Base-by-base conservation (phyloP, 2,888 invertebrate genomes). In the Phalera bucephala region DNA sequence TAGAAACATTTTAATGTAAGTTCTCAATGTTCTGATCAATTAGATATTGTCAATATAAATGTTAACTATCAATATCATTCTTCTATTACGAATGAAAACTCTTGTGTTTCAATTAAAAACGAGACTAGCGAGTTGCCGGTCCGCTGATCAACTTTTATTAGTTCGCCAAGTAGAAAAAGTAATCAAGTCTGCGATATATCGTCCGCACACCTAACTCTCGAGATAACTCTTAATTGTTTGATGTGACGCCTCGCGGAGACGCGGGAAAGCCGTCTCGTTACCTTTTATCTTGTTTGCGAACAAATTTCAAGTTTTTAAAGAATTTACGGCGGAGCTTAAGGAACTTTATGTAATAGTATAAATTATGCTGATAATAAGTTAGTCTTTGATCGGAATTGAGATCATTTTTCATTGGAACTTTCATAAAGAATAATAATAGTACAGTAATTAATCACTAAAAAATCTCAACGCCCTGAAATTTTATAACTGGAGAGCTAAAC, bases 91-190 rank as follows among this genome's bases (percentile, higher is more conserved):
- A n/a, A n/a, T n/a, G n/a, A n/a, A n/a, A n/a, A n/a, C n/a, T n/a
- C n/a, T n/a, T 32, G 3, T 17, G 3, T 17, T 17, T 17, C 75
- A 82, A 81, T 82, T 84, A 81, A 80, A 80, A 80, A 73, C 64
- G 71, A 45, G 54, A 59, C 40, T 45, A 65, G 64, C 56, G 52
- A 72, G 72, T 72, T 72, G 59, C 64, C 73, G 68, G 74, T 72
- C 64, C 69, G 71, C 74, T 81, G 80, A 79, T 76, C 79, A 83
- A 84, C 70, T 85, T 85, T 80, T 84, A 87, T 86, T 84, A 82
- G 74, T 81, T 81, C 63, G 45, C 60, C 46, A 61, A 80, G 76
- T 70, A 72, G 78, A 73, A 78, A 81, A 83, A 83, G 80, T 84
- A 82, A 84, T 84, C 79, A 80, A 84, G 77, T 69, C 61, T 63